Percentiles rank a stretch among this genome's conserved stretches.
phyloP scores from a whole-genome alignment of 1,140 invertebrate species.

The Leptinotarsa texana region DNA sequence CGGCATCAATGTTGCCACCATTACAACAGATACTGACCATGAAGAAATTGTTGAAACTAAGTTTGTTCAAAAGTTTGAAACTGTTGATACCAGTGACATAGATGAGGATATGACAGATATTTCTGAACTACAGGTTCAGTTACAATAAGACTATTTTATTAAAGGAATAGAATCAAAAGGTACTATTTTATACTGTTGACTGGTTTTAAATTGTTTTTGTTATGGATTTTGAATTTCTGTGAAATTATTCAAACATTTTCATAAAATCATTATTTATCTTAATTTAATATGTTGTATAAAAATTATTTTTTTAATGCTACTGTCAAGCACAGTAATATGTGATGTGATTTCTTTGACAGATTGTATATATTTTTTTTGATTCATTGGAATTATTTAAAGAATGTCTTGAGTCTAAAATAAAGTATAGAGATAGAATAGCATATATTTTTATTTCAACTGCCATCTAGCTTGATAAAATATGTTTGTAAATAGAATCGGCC shows the following conservation, averaged over 20 bases:
- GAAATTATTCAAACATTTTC: background rate
- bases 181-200: background rate
- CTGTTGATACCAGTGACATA: conserved; percentile 42
- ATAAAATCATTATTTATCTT: background rate
- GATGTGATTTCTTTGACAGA: no score
- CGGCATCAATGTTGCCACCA: conserved; percentile 14
- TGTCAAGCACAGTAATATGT: no score
- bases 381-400: no score
- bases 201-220: background rate
- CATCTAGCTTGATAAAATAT: no score
- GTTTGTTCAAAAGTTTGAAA: conserved; percentile 46
- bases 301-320: no score
- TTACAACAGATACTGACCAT: conserved; percentile 38
- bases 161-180: background rate
- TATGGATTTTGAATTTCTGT: conserved; percentile 9
- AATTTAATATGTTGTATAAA: no score
- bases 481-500: no score
- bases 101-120: conserved; percentile 51
- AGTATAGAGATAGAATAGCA: no score
- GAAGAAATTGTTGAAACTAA: conserved; percentile 50
- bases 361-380: no score
- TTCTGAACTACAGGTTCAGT: conserved; percentile 52
- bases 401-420: no score
- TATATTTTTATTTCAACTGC: no score
- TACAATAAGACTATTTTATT: conserved; percentile 42